Evolutionary conservation across 2,888 invertebrate genomes (phyloP).

Genomic region (Oithona nana): DNA sequence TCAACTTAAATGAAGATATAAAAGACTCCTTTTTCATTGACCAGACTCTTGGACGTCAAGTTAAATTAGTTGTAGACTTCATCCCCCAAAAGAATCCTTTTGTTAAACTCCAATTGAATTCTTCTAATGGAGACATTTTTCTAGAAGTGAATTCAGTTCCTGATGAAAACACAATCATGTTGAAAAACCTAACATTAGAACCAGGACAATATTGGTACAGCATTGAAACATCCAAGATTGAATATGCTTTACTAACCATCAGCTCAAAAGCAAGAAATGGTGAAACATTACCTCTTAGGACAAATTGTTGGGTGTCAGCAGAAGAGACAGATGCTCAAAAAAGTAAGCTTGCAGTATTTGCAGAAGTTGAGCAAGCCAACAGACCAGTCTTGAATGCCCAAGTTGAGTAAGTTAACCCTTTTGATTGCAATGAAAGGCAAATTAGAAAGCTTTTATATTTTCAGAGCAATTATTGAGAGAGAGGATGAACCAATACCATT

Average conservation of each 20-base stretch:
- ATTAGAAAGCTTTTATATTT: neutral
- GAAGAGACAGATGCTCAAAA: neutral
- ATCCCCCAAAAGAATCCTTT: neutral
- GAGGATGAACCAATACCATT: neutral
- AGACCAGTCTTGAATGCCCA: constrained; percentile 18
- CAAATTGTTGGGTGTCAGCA: neutral
- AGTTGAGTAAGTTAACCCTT: constrained; percentile 19
- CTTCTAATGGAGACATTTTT: neutral
- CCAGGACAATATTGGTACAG: neutral
- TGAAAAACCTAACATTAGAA: neutral
- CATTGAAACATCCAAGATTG: neutral
- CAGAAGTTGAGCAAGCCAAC: constrained; percentile 18
- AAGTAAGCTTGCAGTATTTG: constrained; percentile 6
- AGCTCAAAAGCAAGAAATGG: neutral
- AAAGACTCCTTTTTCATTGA: neutral
- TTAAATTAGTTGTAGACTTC: neutral
- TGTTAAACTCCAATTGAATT: neutral
- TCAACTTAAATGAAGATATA: no score
- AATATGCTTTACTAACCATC: neutral
- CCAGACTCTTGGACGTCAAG: neutral
- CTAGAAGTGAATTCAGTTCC: no score
- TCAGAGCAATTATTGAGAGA: constrained; percentile 12
- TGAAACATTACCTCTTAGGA: neutral
- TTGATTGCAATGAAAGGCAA: no score
- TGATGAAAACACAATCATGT: neutral